These are phyloP conservation scores for Drosophila rellima DNA, from an alignment of 2,888 invertebrate genomes.

Conservation along the genomic window DNA sequence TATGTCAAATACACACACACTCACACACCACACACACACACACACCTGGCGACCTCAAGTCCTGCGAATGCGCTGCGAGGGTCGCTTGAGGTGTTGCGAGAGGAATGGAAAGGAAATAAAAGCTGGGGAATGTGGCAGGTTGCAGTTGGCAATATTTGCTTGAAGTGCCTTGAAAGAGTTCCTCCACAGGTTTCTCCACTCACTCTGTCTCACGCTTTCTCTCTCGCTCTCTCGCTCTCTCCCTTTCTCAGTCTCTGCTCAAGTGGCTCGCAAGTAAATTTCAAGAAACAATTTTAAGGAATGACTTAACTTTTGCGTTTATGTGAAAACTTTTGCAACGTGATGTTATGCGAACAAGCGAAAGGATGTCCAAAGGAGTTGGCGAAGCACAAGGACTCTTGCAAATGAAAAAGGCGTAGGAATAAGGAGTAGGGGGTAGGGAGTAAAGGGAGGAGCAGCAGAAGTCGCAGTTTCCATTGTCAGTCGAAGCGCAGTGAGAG, in stretches of 20 bases:
- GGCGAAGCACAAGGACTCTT: neutral
- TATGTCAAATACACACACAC: slow-evolving; percentile 26
- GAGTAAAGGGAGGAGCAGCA: neutral
- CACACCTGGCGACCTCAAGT: slow-evolving; percentile 52
- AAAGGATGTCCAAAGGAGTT: slow-evolving; percentile 38
- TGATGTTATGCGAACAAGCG: slow-evolving; percentile 71
- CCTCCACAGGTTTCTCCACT: neutral
- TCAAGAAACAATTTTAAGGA: slow-evolving; percentile 80
- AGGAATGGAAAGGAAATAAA: neutral
- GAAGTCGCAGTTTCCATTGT: neutral
- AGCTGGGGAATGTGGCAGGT: neutral
- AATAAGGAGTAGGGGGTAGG: neutral
- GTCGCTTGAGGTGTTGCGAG: neutral
- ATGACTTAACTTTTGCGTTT: slow-evolving; percentile 80
- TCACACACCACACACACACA: slow-evolving; percentile 9
- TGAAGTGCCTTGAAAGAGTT: slow-evolving; percentile 58
- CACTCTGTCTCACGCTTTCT: slow-evolving; percentile 1
- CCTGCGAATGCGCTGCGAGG: slow-evolving; percentile 40
- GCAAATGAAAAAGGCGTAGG: neutral
- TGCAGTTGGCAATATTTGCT: slow-evolving; percentile 26
- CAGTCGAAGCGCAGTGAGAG: slow-evolving; percentile 45
- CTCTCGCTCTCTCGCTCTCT: neutral
- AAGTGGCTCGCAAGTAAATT: slow-evolving; percentile 75
- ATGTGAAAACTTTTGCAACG: slow-evolving; percentile 78
- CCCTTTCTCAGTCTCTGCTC: slow-evolving; percentile 7